These are phyloP conservation scores for Alces alces DNA, from an alignment of 2,113 vertebrate genomes.

Conservation along the genomic window DNA sequence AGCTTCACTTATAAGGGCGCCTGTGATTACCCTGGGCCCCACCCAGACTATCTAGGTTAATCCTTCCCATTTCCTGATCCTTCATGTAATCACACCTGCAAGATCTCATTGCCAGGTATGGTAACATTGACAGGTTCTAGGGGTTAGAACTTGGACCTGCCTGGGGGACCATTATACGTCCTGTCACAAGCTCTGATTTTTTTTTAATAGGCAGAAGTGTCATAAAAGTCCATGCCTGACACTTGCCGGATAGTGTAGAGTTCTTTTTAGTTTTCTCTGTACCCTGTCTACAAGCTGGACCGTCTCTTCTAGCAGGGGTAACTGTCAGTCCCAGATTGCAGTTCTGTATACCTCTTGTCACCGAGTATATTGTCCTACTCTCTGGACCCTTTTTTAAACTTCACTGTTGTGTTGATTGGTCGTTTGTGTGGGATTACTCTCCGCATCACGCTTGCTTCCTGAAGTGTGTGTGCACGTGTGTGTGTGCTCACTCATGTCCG, in stretches of 20 bases:
- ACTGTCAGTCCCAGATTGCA: background rate
- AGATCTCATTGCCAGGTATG: background rate
- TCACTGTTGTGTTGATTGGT: background rate
- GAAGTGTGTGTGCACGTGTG: background rate
- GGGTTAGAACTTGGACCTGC: background rate
- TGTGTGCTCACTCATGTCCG: fast-evolving
- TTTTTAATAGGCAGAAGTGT: background rate
- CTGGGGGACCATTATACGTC: background rate
- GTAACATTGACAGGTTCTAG: background rate
- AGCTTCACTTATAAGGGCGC: background rate
- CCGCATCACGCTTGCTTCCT: background rate
- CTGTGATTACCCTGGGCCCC: background rate
- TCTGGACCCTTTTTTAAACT: background rate
- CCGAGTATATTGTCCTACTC: fast-evolving
- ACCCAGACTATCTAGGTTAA: background rate
- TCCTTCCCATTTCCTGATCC: too few relatives aligned
- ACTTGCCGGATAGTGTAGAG: too few relatives aligned
- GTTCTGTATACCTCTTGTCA: background rate
- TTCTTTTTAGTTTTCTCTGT: background rate
- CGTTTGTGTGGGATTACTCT: background rate
- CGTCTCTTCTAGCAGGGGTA: background rate
- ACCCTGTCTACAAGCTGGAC: too few relatives aligned
- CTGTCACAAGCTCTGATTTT: background rate
- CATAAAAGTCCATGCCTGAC: background rate
- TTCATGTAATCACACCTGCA: background rate